A percentile compares a stretch with the other conserved stretches of the same genome.
phyloP scores from a whole-genome alignment of 2,888 invertebrate species.

The Drosophila silvestris region DNA sequence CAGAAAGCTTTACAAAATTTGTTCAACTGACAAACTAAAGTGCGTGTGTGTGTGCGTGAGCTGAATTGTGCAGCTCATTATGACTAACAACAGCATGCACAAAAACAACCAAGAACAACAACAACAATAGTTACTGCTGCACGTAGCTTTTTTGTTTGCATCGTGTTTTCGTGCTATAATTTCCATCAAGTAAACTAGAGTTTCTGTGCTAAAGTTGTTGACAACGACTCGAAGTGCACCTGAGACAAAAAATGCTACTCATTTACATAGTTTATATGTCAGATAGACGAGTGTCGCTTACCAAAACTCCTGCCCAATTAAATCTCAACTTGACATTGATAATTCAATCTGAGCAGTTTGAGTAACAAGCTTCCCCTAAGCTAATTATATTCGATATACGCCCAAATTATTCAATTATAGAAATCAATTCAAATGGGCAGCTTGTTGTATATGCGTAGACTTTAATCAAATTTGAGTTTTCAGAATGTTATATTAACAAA shows the following conservation, averaged over 20 bases:
- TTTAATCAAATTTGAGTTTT: background rate
- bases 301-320: slow-evolving; percentile 9
- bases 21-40: slow-evolving; percentile 51
- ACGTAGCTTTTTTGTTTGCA: slow-evolving; percentile 24
- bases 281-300: slow-evolving; percentile 10
- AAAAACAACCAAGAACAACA: background rate
- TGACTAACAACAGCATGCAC: slow-evolving; percentile 21
- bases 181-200: slow-evolving; percentile 30
- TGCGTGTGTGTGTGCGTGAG: background rate
- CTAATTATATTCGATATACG: too few relatives aligned
- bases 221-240: slow-evolving; percentile 24
- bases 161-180: slow-evolving; percentile 31
- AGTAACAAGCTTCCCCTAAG: background rate
- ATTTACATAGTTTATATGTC: slow-evolving; percentile 1
- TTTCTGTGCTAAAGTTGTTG: background rate
- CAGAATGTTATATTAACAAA: fast-evolving
- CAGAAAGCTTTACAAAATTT: slow-evolving; percentile 63
- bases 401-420: background rate
- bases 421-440: background rate
- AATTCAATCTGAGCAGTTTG: background rate
- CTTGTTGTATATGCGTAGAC: background rate
- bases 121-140: slow-evolving; percentile 8
- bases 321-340: background rate
- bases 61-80: slow-evolving; percentile 47
- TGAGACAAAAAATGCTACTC: slow-evolving; percentile 13